Base-by-base conservation (phyloP, 92 coral and sea anemone genomes). In the Diadumene lineata region DNA sequence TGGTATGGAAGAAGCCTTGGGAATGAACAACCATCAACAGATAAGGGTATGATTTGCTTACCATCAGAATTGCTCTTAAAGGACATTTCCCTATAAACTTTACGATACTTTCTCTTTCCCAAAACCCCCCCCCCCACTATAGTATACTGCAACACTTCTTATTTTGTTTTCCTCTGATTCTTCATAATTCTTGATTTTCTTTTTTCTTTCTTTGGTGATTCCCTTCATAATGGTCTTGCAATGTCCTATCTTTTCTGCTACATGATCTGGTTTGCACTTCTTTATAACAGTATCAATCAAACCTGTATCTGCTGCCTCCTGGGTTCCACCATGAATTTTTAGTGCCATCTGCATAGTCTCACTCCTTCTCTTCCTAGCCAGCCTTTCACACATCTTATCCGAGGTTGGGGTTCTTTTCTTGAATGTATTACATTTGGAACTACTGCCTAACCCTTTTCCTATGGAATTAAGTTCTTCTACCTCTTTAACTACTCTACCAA, bases 71-170 rank as follows among this genome's bases (percentile, higher is more conserved):
- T 68, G 21, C 38, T 27, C 46, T 64, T 64, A 64, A 8, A 44
- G 9, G 17, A 44, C 17, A 44, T 44, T 8, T 17, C 17, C 10
- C 51, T 8, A 44, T 17, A 44, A 9, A 9, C 19, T 23, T 16
- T 53, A 53, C 19, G 3, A n/a, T n/a, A n/a, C n/a, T n/a, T n/a
- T n/a, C n/a, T n/a, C n/a, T n/a, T n/a, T n/a, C n/a, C n/a, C n/a
- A n/a, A n/a, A n/a, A n/a, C n/a, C n/a, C n/a, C n/a, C 72, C 24
- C 73, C 73, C 58, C 73, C 73, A 43, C 73, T 68, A 68, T 68
- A 44, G 29, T 68, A 68, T 32, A 68, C 50, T 4, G 73, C 73
- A n/a, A 68, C 73, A 68, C 73, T 68, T 44, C 73, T 68, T 30
- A 69, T 69, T 25, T 31, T 69, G 43, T 69, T 69, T 69, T 69